Base-by-base conservation (phyloP, 1,140 invertebrate species). In the Olivierus martensii region DNA sequence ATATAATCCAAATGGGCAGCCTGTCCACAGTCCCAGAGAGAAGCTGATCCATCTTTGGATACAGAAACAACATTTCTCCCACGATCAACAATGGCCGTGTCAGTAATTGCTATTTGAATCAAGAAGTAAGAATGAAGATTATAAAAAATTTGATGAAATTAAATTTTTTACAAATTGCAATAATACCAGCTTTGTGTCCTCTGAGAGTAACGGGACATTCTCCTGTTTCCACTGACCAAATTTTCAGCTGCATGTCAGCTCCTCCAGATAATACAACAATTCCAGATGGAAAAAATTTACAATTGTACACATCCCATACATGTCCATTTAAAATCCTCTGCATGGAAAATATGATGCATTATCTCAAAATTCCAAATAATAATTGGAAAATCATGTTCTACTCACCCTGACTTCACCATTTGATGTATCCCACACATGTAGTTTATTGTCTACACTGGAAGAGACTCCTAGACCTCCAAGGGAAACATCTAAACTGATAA, bases 61-160 rank as follows among this genome's bases (percentile, higher is more conserved):
- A 79, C 79, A 39, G 82, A 81, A 19, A 85, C 67, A 21, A 85
- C 67, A 70, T 84, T 84, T 54, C 77, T 73, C 55, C 83, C 83
- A 58, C 73, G 72, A n/a, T 82, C 82, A 51, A 86, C 70, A 61
- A 84, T 77, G 28, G 67, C 73, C 48, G 79, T 65, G 66, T 83
- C 82, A 39, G 71, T 71, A 3, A 86, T 68, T 52, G 79, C 74
- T 74, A 69, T 14, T 37, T n/a, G n/a, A n/a, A n/a, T n/a, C n/a
- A n/a, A n/a, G n/a, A n/a, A n/a, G n/a, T n/a, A n/a, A n/a, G n/a
- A n/a, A n/a, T n/a, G n/a, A n/a, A n/a, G n/a, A n/a, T n/a, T n/a
- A n/a, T n/a, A n/a, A n/a, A n/a, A n/a, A n/a, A n/a, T n/a, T n/a
- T n/a, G n/a, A n/a, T n/a, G n/a, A n/a, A n/a, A n/a, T n/a, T n/a